Evolutionary conservation across 2,797 vertebrate species (phyloP), one percentile per base, ranked within the genome.

Genomic region (Pseudochirops corinnae): DNA sequence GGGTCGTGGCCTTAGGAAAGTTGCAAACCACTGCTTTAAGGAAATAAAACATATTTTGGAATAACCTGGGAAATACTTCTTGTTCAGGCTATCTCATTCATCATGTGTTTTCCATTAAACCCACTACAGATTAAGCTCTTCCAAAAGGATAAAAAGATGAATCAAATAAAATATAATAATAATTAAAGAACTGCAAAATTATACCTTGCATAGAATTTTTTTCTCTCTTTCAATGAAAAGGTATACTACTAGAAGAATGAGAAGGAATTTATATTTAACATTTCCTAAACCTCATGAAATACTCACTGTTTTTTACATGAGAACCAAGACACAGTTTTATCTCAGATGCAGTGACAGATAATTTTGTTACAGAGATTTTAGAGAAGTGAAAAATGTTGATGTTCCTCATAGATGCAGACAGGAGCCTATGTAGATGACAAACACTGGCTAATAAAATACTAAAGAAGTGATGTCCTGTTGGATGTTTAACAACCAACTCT

Each of bases 121-220:
- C 94, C 39, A 92, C 91, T 95, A 91, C 4, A 94, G 95, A 97
- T 96, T 97, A 97, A 1, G 0, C 12, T 98, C 74, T 95, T 97
- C 74, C 93, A 97, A 98, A 96, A 98, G 52, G 28, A 97, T 96
- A 95, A 97, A 98, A 98, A 95, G 92, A 94, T 98, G 98, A 98
- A 95, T 95, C 95, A 97, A 95, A 90, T 91, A 97, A 98, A 97
- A 94, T 97, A 74, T 96, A 98, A 97, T 97, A 97, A 95, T 97
- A 98, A 97, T 98, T 98, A 98, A 94, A 98, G 96, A 98, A 98
- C 97, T 92, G 97, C 96, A 94, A 95, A 98, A 96, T 97, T 93
- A 58, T 46, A 95, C 24, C 96, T 46, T 46, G 28, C n/a, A 95
- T 92, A 95, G 95, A 91, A 26, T 95, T 93, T 94, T 90, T 94